Evolutionary conservation across 2,797 vertebrate species (phyloP), one percentile per base, ranked within the genome.

Genomic region (Coracias cyanogaster): DNA sequence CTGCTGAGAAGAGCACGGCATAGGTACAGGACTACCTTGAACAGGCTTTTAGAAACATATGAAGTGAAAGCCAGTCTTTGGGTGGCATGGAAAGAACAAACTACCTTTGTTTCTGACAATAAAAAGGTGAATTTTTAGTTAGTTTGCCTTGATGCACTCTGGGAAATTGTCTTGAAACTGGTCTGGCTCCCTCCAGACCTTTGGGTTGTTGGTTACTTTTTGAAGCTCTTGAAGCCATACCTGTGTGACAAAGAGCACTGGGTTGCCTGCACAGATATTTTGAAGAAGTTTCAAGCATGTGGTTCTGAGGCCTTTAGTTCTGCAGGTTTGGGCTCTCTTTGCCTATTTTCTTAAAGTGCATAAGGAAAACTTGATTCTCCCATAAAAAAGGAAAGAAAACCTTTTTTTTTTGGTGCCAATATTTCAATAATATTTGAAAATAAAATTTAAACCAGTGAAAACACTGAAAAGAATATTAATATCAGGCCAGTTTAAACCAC

Each of bases 1-100:
- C 10, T 5, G 1, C 20, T 5, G 15, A 77, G 28, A 26, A 48
- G 28, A 73, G 7, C 0, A 0, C 17, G n/a, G 9, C 8, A 25
- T 71, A 11, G 9, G 5, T 46, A 54, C 29, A 94, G 16, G 29
- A 24, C 14, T 51, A 35, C 21, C 21, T 41, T 3, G 9, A 35
- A 9, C 2, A 66, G 54, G 8, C 5, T 79, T 60, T 71, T 73
- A 70, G 76, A 58, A 41, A 48, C 6, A 15, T 9, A 26, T 8
- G 29, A 67, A 71, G 20, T 19, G 35, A 82, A 89, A 61, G 7
- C 4, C 19, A 66, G 33, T 37, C 45, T 65, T 94, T 64, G 73
- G 39, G 28, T 22, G 49, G 25, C 46, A 90, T 35, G 46, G 6
- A 84, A 80, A 90, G 33, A 80, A 48, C 2, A 1, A 82, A 31